Evolutionary conservation across 2,888 invertebrate genomes (phyloP).

Genomic region (Ichneumon xanthorius): DNA sequence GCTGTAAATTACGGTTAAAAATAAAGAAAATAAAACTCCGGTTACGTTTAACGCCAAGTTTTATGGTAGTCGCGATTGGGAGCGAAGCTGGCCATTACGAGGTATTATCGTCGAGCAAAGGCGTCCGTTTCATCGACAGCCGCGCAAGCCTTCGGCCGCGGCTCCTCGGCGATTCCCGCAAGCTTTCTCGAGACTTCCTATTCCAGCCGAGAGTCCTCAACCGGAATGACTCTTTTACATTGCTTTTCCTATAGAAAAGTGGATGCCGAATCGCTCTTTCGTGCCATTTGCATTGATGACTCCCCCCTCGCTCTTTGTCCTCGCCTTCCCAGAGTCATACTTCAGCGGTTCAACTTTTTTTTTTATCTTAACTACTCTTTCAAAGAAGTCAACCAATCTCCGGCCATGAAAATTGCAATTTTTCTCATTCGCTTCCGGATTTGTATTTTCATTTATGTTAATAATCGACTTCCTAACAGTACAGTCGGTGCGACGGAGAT

Average conservation of each 20-base stretch:
- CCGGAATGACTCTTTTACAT: constrained; percentile 36
- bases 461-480: neutral
- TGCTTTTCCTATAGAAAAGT: constrained; percentile 35
- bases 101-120: constrained; percentile 61
- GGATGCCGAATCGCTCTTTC: neutral
- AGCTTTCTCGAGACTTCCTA: constrained; percentile 31
- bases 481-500: neutral
- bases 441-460: neutral
- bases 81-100: constrained; percentile 52
- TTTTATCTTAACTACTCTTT: neutral
- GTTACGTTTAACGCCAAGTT: constrained; percentile 45
- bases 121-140: constrained; percentile 35
- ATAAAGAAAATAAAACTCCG: constrained; percentile 29
- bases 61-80: constrained; percentile 59
- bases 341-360: neutral
- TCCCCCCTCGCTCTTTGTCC: neutral
- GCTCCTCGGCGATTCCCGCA: neutral
- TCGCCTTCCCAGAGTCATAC: neutral
- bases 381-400: neutral
- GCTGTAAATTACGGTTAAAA: neutral
- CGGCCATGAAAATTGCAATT: neutral
- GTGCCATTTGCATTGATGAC: constrained; percentile 39
- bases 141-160: constrained; percentile 10
- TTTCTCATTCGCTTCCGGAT: neutral
- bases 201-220: constrained; percentile 17